phyloP scores from a whole-genome alignment of 2,797 vertebrate genomes.

The Ambastaia sidthimunki region DNA sequence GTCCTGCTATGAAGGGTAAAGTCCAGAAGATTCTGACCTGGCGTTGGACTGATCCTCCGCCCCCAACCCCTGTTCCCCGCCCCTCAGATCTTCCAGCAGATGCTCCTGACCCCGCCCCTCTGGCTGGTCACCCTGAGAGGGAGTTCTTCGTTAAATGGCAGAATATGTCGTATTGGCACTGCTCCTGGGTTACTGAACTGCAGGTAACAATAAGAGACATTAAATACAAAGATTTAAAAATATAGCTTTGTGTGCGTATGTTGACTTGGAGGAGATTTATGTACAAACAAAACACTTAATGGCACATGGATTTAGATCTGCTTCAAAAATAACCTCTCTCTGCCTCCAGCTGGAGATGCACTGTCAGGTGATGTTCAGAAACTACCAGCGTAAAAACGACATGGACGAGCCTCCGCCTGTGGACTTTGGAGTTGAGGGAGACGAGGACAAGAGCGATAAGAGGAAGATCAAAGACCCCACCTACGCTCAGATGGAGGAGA shows the following conservation, averaged over 20 bases:
- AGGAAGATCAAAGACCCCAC: conserved; percentile 94
- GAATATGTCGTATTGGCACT: conserved; percentile 98
- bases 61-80: conserved; percentile 87
- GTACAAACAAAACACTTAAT: background rate
- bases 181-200: conserved; percentile 95
- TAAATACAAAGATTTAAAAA: too few species aligned
- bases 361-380: conserved; percentile 97
- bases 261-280: too few species aligned
- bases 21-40: conserved; percentile 97
- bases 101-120: conserved; percentile 78
- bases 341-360: conserved; percentile 88
- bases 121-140: conserved; percentile 90
- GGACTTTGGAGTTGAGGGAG: conserved; percentile 89
- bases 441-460: conserved; percentile 90
- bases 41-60: conserved; percentile 94
- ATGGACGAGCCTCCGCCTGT: conserved; percentile 95
- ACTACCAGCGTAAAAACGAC: conserved; percentile 98
- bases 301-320: background rate
- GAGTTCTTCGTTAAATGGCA: conserved; percentile 98
- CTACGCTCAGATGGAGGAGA: conserved; percentile 93
- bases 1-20: conserved; percentile 92
- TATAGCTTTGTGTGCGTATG: too few species aligned
- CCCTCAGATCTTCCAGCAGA: conserved; percentile 63
- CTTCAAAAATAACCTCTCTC: too few species aligned
- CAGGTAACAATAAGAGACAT: conserved; percentile 78